Percentiles rank a stretch among this genome's conserved stretches.
Conservation (phyloP, 2,797 vertebrate species). For the Phaenicophaeus curvirostris region DNA sequence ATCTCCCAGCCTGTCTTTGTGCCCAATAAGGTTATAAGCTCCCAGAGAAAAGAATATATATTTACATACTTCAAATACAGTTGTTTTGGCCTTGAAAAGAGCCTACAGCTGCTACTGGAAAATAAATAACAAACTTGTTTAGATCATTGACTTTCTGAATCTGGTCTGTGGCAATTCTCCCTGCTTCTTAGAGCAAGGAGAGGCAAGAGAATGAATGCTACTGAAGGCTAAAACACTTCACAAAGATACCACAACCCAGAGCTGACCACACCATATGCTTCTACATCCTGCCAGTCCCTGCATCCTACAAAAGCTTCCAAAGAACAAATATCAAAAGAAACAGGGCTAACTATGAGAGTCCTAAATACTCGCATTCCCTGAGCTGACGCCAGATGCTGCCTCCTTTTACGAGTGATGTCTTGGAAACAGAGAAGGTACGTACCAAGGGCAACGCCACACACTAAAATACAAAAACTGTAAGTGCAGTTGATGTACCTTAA, state of each 20-base stretch:
- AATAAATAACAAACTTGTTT: neutral
- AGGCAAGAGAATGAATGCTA: neutral
- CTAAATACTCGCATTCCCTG: neutral
- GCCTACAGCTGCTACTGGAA: neutral
- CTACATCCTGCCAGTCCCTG: neutral
- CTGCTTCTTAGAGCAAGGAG: neutral
- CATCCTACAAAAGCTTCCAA: neutral
- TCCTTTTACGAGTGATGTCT: neutral
- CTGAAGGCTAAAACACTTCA: neutral
- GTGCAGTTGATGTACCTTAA: neutral
- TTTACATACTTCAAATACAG: neutral
- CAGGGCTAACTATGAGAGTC: neutral
- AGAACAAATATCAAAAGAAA: neutral
- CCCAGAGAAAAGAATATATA: neutral
- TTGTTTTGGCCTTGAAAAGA: neutral
- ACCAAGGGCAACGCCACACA: neutral
- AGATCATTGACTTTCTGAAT: neutral
- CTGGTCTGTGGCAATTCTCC: neutral
- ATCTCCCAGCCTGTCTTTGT: neutral
- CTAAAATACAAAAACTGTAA: neutral
- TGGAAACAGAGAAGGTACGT: neutral
- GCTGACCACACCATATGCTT: neutral
- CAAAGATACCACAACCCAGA: neutral
- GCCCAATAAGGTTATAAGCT: neutral
- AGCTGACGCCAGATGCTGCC: neutral